These are phyloP conservation scores for Tolypeutes matacus DNA, from an alignment of 2,797 vertebrate genomes.

Conservation along the genomic window DNA sequence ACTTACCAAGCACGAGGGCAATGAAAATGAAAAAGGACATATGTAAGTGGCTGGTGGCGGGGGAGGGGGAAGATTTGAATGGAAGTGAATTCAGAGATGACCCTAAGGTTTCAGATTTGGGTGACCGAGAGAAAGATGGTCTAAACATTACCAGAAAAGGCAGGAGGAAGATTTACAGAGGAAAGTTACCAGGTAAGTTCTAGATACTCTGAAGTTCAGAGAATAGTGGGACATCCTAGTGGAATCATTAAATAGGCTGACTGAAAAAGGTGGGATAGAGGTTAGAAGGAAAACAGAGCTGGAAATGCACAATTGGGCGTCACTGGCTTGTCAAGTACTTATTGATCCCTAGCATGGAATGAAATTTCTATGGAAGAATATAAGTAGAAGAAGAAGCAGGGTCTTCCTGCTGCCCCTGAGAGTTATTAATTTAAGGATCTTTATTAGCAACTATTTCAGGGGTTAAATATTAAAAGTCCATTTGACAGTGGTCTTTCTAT, in stretches of 20 bases:
- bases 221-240: too few relatives aligned
- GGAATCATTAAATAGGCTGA: background rate
- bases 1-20: background rate
- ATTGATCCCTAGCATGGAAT: background rate
- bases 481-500: background rate
- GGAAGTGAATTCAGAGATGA: background rate
- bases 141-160: background rate
- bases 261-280: background rate
- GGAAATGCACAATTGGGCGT: too few relatives aligned
- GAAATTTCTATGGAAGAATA: background rate
- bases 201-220: background rate
- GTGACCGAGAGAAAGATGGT: background rate
- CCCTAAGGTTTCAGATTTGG: background rate
- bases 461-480: background rate
- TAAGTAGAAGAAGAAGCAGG: background rate
- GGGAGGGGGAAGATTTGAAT: background rate
- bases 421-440: conserved; percentile 7
- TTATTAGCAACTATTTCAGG: background rate
- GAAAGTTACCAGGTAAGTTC: background rate
- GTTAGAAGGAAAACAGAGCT: background rate
- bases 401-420: background rate
- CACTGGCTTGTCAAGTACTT: background rate
- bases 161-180: background rate
- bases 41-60: too few relatives aligned
- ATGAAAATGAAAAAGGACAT: background rate